These are phyloP conservation scores for Falcaria lacertinaria DNA, from an alignment of 2,888 invertebrate species.

Conservation along the genomic window DNA sequence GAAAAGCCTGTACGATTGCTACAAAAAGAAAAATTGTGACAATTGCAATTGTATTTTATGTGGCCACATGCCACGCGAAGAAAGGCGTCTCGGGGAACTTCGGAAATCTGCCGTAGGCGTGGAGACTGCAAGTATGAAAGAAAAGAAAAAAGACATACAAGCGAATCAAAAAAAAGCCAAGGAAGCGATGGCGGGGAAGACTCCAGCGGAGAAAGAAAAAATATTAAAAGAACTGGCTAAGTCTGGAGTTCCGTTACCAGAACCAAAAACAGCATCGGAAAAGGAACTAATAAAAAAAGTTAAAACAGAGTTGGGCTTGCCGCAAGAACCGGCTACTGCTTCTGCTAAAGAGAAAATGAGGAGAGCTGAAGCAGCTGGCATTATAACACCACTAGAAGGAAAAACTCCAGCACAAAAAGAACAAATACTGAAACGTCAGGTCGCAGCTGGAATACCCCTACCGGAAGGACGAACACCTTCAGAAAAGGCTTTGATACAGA, in stretches of 20 bases:
- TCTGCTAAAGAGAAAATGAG: conserved; percentile 8
- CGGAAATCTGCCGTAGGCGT: conserved; percentile 12
- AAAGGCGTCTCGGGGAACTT: conserved; percentile 17
- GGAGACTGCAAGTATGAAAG: conserved; percentile 3
- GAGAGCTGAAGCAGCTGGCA: conserved; percentile 20
- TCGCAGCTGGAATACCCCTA: conserved; percentile 21
- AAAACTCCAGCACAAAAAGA: conserved; percentile 24
- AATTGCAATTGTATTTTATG: conserved; percentile 57
- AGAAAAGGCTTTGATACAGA: conserved; percentile 20
- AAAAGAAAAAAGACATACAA: conserved; percentile 12
- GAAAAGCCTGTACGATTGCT: conserved; percentile 63
- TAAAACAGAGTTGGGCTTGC: conserved; percentile 17
- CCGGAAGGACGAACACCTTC: conserved; percentile 29
- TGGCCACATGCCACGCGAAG: conserved; percentile 36
- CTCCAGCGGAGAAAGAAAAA: conserved; percentile 19
- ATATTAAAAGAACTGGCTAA: conserved; percentile 19
- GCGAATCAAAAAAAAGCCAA: neutral
- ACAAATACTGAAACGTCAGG: conserved; percentile 17
- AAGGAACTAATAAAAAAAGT: conserved; percentile 22
- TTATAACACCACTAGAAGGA: conserved; percentile 24
- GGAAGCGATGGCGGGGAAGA: conserved; percentile 17
- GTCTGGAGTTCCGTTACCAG: conserved; percentile 23
- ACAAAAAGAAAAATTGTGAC: conserved; percentile 59
- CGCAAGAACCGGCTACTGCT: conserved; percentile 24
- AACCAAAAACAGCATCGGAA: conserved; percentile 25